These are phyloP conservation scores for Brachirus orientalis DNA, from an alignment of 2,113 vertebrate species.

Conservation along the genomic window DNA sequence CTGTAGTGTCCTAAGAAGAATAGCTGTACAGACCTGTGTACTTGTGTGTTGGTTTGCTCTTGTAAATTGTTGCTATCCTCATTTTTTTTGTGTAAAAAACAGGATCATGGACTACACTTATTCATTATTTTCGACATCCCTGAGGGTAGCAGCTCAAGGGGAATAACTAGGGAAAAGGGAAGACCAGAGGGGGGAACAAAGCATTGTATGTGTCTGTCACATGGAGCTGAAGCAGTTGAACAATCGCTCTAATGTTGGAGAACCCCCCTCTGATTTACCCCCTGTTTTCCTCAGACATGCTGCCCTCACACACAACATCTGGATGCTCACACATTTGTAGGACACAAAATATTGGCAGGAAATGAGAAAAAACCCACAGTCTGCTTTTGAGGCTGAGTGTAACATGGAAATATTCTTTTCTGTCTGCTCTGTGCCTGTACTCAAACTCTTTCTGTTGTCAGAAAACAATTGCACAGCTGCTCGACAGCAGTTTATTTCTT, in stretches of 20 bases:
- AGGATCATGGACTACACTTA: not conserved
- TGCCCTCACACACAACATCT: constrained; percentile 46
- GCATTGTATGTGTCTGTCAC: constrained; percentile 61
- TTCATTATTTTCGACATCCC: constrained; percentile 47
- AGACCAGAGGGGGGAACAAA: constrained; percentile 54
- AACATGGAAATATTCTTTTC: constrained; percentile 14
- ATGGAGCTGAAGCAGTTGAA: constrained; percentile 58
- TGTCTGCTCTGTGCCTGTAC: constrained; percentile 8
- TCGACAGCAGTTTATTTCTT: constrained; percentile 28
- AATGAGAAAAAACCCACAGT: constrained; percentile 35
- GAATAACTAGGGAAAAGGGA: constrained; percentile 30
- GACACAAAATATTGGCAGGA: constrained; percentile 27
- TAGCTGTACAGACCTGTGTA: too few species aligned
- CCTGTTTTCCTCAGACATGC: constrained; percentile 31
- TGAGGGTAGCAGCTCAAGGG: constrained; percentile 25
- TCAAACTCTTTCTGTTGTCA: constrained; percentile 18
- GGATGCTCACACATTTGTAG: constrained; percentile 24
- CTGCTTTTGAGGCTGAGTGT: not conserved
- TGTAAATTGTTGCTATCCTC: not conserved
- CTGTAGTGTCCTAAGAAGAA: too few species aligned
- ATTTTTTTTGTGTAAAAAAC: not conserved
- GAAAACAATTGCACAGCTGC: not conserved
- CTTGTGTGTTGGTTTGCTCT: not conserved
- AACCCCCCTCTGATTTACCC: constrained; percentile 14
- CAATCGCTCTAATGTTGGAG: constrained; percentile 64